Conservation (phyloP, 2,888 invertebrate species). For the Smittia aterrima region DNA sequence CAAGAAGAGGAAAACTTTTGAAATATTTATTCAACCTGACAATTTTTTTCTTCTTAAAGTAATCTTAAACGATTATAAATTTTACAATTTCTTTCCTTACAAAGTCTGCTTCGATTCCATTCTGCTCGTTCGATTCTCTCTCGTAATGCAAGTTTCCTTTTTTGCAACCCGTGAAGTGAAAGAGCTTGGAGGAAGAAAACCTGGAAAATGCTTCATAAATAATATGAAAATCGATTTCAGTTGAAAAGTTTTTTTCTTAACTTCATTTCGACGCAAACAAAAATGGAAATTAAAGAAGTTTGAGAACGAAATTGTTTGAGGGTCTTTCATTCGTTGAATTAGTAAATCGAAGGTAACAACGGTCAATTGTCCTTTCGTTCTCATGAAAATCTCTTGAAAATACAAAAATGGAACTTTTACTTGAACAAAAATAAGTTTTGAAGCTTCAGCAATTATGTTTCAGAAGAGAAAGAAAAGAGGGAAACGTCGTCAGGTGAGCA, state of each 20-base stretch:
- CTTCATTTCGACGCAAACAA: background rate
- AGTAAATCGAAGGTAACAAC: too few relatives aligned
- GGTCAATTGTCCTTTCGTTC: too few relatives aligned
- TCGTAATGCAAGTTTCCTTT: background rate
- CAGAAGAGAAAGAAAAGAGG: background rate
- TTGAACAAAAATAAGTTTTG: background rate
- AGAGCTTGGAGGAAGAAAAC: background rate
- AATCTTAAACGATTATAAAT: background rate
- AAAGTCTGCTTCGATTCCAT: too few relatives aligned
- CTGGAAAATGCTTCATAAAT: constrained; percentile 17
- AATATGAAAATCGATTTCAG: constrained; percentile 15
- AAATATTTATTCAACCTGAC: too few relatives aligned
- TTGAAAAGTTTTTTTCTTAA: background rate
- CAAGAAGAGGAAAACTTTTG: too few relatives aligned
- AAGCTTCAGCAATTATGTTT: constrained; percentile 10
- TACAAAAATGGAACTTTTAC: background rate
- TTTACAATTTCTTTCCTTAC: background rate
- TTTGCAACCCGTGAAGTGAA: background rate
- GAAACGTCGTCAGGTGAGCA: constrained; percentile 16
- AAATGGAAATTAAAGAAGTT: background rate
- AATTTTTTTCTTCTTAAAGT: background rate
- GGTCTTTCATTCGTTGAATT: too few relatives aligned
- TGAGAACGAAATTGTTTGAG: too few relatives aligned
- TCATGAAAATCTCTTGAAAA: too few relatives aligned
- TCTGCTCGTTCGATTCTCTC: background rate